phyloP scores from a whole-genome alignment of 2,888 invertebrate genomes.

The Rhingia rostrata region DNA sequence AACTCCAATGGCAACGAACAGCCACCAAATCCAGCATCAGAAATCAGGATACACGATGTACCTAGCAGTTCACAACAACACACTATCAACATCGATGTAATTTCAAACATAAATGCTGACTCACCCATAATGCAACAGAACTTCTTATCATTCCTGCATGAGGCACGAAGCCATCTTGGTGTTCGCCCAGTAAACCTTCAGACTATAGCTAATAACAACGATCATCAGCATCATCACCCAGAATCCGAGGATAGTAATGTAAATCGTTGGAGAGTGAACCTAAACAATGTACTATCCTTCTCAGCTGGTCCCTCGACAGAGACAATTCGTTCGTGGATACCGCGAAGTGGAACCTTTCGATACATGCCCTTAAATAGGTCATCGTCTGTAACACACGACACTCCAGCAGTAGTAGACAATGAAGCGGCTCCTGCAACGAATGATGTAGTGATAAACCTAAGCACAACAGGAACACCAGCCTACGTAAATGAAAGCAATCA shows the following conservation, averaged over 20 bases:
- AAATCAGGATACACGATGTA: slow-evolving; percentile 34
- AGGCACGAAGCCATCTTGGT: slow-evolving; percentile 76
- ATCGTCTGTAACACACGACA: slow-evolving; percentile 61
- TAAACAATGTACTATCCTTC: slow-evolving; percentile 79
- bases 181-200: slow-evolving; percentile 31
- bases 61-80: slow-evolving; percentile 46
- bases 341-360: slow-evolving; percentile 78
- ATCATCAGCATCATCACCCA: slow-evolving; percentile 71
- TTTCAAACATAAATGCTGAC: slow-evolving; percentile 35
- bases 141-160: slow-evolving; percentile 76
- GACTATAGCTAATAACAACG: slow-evolving; percentile 72
- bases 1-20: slow-evolving; percentile 35
- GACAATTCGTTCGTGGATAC: slow-evolving; percentile 79
- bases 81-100: slow-evolving; percentile 45
- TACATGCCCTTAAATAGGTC: slow-evolving; percentile 75
- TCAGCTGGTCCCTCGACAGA: slow-evolving; percentile 79
- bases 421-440: slow-evolving; percentile 6
- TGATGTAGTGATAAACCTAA: slow-evolving; percentile 54
- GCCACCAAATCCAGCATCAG: slow-evolving; percentile 2
- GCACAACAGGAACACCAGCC: slow-evolving; percentile 31
- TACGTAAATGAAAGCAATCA: slow-evolving; percentile 37
- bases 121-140: slow-evolving; percentile 72
- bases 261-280: slow-evolving; percentile 78
- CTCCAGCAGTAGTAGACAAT: slow-evolving; percentile 18
- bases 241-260: slow-evolving; percentile 62